Percentiles rank a stretch among this genome's conserved stretches.
These are phyloP conservation scores for Triplophysa yarkandensis DNA, from an alignment of 2,797 vertebrate species.

Conservation along the genomic window DNA sequence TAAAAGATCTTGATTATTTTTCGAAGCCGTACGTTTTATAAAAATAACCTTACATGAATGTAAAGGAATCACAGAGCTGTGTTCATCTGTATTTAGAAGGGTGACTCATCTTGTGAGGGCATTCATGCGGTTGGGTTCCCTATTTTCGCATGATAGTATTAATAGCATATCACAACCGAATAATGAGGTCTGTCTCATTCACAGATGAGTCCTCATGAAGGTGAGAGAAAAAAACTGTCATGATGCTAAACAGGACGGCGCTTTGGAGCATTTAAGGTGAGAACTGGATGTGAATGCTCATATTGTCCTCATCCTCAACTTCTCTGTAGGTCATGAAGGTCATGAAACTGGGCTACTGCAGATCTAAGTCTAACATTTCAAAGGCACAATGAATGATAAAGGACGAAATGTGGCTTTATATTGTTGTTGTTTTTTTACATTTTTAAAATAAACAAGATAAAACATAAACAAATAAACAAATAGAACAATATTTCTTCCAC, in stretches of 20 bases:
- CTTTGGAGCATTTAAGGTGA: constrained; percentile 5
- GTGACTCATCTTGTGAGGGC: constrained; percentile 22
- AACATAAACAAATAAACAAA: too few species aligned
- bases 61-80: not conserved
- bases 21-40: not conserved
- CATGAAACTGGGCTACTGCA: constrained; percentile 35
- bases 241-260: not conserved
- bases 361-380: not conserved
- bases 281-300: not conserved
- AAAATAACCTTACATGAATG: constrained; percentile 13
- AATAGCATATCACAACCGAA: not conserved
- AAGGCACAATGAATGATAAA: not conserved
- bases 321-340: constrained; percentile 23
- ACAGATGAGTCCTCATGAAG: not conserved
- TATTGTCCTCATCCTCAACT: not conserved
- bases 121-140: not conserved
- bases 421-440: not conserved
- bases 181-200: not conserved
- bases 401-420: not conserved
- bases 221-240: not conserved
- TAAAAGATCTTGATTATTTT: not conserved
- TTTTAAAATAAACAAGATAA: too few species aligned
- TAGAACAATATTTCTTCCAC: too few species aligned
- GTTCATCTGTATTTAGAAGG: not conserved
- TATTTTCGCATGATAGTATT: constrained; percentile 2